A percentile compares a stretch with the other conserved stretches of the same genome.
These are phyloP conservation scores for Oostethus manadensis DNA, from an alignment of 2,113 vertebrate species.

Conservation along the genomic window DNA sequence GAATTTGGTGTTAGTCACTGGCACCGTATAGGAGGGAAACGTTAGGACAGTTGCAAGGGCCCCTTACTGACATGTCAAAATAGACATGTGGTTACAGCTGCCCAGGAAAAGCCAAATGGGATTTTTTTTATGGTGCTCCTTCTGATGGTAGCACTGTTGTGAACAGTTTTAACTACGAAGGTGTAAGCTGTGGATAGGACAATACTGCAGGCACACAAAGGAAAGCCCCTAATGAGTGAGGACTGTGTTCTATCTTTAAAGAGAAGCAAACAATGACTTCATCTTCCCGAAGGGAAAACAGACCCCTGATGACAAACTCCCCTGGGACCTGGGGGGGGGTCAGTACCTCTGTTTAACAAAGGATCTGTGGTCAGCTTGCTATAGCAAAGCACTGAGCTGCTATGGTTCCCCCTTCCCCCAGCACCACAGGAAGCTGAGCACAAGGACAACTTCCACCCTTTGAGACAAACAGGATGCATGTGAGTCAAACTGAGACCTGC, in stretches of 20 bases:
- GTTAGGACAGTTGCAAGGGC: no score
- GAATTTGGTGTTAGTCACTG: no score
- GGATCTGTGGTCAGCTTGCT: slow-evolving; percentile 53
- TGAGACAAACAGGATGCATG: slow-evolving; percentile 62
- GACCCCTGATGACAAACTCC: slow-evolving; percentile 40
- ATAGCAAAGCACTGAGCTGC: slow-evolving; percentile 15
- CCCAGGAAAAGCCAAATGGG: no score
- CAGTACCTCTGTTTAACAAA: slow-evolving; percentile 43
- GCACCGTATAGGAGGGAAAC: no score
- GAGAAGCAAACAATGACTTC: slow-evolving; percentile 50
- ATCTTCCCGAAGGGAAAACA: slow-evolving; percentile 33
- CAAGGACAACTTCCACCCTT: slow-evolving; percentile 57
- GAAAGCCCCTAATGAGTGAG: slow-evolving; percentile 9
- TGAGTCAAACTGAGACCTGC: slow-evolving; percentile 21
- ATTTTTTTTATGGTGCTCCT: no score
- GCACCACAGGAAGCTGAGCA: slow-evolving; percentile 55
- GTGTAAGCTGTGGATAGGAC: slow-evolving; percentile 5
- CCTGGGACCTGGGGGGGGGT: slow-evolving; percentile 13
- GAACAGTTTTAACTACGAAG: background rate
- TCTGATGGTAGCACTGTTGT: no score
- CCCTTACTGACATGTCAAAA: no score
- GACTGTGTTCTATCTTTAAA: slow-evolving; percentile 26
- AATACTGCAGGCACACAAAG: slow-evolving; percentile 4
- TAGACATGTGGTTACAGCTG: no score
- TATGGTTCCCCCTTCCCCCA: slow-evolving; percentile 36